Base-by-base conservation (phyloP, 2,888 invertebrate species). In the Acrocera orbiculus region DNA sequence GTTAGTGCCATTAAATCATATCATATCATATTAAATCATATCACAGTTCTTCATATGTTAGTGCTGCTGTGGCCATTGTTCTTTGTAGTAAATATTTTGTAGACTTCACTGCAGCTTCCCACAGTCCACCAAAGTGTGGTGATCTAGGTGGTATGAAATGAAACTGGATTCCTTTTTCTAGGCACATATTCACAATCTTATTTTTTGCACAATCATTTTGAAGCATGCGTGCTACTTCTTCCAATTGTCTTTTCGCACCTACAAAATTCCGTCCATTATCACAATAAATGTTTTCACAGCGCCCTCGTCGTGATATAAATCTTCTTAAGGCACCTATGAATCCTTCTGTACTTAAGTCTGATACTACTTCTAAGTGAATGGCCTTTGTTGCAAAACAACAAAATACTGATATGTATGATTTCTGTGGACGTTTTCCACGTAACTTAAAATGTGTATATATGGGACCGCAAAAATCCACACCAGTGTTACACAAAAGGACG, bases 341-440 rank as follows among this genome's bases (percentile, higher is more conserved):
- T 13, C 30, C 39, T 5, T 37, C 38, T 3, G 19, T 24, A 7
- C 16, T 16, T 14, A 32, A 10, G n/a, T 32, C 32, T 8, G 36
- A 29, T 20, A 38, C 36, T 14, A 36, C 17, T 25, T 41, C 41
- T 14, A 41, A 24, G 25, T 42, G 41, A 11, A 41, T 25, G 6
- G 40, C 41, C 31, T 40, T 42, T 20, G 36, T 40, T 15, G 35
- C 25, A 15, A 42, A 27, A 20, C 39, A 41, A 22, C 35, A 27
- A 30, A 41, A 43, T 22, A 41, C 30, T 3, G 40, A 35, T 10
- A 37, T 33, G 28, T 40, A 43, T 9, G 24, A 24, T 20, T 41
- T 41, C 10, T 34, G 29, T 7, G 37, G 34, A 11, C 24, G 30
- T 11, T 29, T 32, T 15, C 36, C 34, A n/a, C 36, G 23, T 17